phyloP scores from a whole-genome alignment of 1,140 invertebrate genomes.

The Aphaenogaster floridana region DNA sequence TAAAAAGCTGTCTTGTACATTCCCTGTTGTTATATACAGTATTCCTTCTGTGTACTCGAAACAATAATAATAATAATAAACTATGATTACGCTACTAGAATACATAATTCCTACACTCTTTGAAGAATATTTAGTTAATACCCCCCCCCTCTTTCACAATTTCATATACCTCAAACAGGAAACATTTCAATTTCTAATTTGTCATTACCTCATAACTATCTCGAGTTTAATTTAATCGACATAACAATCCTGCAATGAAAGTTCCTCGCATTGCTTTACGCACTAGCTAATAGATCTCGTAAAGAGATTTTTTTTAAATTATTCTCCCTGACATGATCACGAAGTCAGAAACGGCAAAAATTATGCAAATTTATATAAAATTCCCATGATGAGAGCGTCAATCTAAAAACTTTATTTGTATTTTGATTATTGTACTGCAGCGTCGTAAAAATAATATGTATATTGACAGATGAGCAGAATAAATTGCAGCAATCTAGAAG shows the following conservation, averaged over 20 bases:
- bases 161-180: conserved; percentile 46
- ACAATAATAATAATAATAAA: conserved; percentile 28
- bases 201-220: conserved; percentile 22
- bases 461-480: conserved; percentile 13
- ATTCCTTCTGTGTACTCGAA: conserved; percentile 46
- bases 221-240: conserved; percentile 4
- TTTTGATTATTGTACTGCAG: conserved; percentile 58
- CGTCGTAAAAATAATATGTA: conserved; percentile 22
- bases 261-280: background rate
- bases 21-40: conserved; percentile 63
- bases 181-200: conserved; percentile 35
- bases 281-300: background rate
- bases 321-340: conserved; percentile 5
- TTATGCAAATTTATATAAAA: conserved; percentile 39
- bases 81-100: conserved; percentile 56
- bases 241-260: conserved; percentile 6
- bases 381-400: conserved; percentile 2
- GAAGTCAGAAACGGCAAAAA: background rate
- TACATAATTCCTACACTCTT: conserved; percentile 58
- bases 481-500: conserved; percentile 8
- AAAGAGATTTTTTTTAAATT: conserved; percentile 22
- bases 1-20: conserved; percentile 72
- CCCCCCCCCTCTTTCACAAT: conserved; percentile 7
- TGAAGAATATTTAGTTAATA: conserved; percentile 55
- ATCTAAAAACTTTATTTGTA: conserved; percentile 11